Evolutionary conservation across 2,797 vertebrate genomes (phyloP).

Genomic region (Megaceryle alcyon): DNA sequence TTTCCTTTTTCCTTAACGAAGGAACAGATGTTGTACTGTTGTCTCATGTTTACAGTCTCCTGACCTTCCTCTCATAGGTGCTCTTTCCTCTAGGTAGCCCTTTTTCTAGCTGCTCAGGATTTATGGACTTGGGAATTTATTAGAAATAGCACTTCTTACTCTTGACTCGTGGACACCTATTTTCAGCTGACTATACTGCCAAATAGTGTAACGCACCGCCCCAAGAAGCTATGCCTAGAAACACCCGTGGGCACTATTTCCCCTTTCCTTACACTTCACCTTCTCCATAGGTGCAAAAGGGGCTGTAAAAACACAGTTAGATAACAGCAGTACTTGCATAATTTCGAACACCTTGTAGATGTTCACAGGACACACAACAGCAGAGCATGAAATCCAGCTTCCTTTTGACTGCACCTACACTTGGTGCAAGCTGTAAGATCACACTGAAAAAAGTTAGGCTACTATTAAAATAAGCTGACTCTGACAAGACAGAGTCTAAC

Average conservation of each 20-base stretch:
- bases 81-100: neutral
- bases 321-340: neutral
- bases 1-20: neutral
- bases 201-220: neutral
- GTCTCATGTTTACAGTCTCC: neutral
- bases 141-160: neutral
- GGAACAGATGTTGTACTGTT: neutral
- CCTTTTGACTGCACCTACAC: neutral
- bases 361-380: neutral
- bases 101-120: neutral
- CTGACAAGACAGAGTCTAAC: neutral
- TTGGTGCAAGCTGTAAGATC: neutral
- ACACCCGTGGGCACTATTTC: neutral
- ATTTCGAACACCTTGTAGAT: neutral
- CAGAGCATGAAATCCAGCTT: neutral
- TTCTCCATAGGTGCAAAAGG: neutral
- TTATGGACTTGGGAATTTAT: neutral
- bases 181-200: neutral
- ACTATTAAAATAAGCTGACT: neutral
- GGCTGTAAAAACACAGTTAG: neutral
- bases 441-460: neutral
- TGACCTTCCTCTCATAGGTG: neutral
- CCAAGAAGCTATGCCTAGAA: neutral
- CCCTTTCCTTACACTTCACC: neutral
- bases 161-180: neutral